phyloP scores from a whole-genome alignment of 2,113 vertebrate species.

The Dicaeum eximium region DNA sequence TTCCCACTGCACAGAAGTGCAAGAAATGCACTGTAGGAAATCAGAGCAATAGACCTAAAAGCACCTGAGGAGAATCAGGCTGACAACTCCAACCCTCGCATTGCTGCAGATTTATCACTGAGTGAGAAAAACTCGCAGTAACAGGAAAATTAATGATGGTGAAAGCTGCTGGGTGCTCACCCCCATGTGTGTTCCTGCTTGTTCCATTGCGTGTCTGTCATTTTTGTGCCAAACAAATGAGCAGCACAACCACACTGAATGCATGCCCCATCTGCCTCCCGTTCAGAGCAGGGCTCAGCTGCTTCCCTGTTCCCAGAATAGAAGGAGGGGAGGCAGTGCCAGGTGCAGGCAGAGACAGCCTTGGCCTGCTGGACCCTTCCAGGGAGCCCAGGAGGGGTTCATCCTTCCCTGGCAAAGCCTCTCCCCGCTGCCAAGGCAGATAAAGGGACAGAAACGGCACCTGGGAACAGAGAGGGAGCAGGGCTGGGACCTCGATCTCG shows the following conservation, averaged over 20 bases:
- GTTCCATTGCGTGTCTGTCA: not conserved
- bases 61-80: not conserved
- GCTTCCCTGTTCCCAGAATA: constrained; percentile 41
- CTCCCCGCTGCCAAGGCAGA: not conserved
- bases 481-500: not conserved
- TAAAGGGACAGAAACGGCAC: not conserved
- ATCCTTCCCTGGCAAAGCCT: not conserved
- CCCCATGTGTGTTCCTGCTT: not conserved
- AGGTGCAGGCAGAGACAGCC: constrained; percentile 24
- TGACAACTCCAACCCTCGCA: not conserved
- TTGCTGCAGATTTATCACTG: not conserved
- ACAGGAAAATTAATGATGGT: not conserved
- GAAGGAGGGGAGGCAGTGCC: constrained; percentile 36
- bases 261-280: constrained; percentile 44
- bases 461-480: not conserved
- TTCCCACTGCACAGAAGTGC: not conserved
- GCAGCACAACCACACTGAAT: not conserved
- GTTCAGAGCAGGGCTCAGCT: constrained; percentile 43
- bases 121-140: not conserved
- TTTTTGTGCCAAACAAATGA: constrained; percentile 18
- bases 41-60: not conserved
- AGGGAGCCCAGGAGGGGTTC: not conserved
- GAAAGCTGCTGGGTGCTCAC: not conserved
- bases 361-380: not conserved
- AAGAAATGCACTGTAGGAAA: not conserved